Conservation (phyloP, 1,140 invertebrate genomes). For the Drosophila lacteicornis region DNA sequence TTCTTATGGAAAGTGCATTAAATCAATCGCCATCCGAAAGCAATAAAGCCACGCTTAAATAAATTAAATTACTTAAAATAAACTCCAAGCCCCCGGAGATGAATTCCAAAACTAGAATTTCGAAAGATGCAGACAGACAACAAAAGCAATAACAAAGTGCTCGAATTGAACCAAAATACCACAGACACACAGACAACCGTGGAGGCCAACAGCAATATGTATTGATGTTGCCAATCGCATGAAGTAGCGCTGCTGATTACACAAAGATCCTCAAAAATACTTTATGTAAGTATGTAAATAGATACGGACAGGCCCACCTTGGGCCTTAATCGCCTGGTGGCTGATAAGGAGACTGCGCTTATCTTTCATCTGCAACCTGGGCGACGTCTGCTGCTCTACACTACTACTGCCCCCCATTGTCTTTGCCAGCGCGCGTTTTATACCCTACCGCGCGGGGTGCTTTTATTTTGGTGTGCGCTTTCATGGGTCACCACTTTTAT, state of each 20-base stretch:
- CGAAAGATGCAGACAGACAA: constrained; percentile 58
- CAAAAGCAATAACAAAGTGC: constrained; percentile 79
- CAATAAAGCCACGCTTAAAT: constrained; percentile 5
- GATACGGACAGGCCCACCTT: constrained; percentile 55
- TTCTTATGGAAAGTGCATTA: constrained; percentile 35
- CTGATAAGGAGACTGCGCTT: constrained; percentile 53
- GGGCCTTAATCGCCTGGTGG: constrained; percentile 33
- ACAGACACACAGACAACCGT: constrained; percentile 53
- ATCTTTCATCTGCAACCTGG: constrained; percentile 57
- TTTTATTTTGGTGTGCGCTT: neutral
- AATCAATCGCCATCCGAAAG: constrained; percentile 9
- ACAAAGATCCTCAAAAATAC: constrained; percentile 53
- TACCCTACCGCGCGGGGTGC: constrained; percentile 1
- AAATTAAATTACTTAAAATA: neutral
- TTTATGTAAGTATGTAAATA: constrained; percentile 64
- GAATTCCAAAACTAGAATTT: constrained; percentile 7
- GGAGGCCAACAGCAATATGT: constrained; percentile 40
- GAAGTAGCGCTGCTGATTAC: constrained; percentile 50
- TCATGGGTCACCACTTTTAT: neutral
- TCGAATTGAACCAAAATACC: constrained; percentile 73
- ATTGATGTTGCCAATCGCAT: constrained; percentile 51
- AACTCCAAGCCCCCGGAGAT: neutral
- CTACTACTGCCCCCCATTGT: constrained; percentile 45
- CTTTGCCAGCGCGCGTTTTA: constrained; percentile 48
- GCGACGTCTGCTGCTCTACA: constrained; percentile 17